A percentile compares a stretch with the other conserved stretches of the same genome.
Conservation (phyloP, 2,113 vertebrate genomes). For the Myotis davidii region DNA sequence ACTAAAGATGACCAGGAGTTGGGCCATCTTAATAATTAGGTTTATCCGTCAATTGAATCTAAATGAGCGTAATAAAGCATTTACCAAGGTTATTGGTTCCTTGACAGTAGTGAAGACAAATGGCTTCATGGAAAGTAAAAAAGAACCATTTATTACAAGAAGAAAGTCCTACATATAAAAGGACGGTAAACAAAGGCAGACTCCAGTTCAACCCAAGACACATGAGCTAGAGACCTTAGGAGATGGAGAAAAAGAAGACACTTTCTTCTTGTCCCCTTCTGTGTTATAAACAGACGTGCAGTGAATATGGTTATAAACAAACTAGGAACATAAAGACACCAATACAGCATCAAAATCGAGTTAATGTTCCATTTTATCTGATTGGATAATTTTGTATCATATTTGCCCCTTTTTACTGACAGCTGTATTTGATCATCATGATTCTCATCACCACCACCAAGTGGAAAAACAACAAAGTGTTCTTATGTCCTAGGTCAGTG, state of each 20-base stretch:
- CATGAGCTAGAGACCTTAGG: background rate
- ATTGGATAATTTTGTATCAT: background rate
- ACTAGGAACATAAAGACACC: background rate
- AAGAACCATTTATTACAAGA: background rate
- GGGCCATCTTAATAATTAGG: background rate
- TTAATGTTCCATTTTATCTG: background rate
- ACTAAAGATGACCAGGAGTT: background rate
- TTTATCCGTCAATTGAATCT: background rate
- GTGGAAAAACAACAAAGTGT: background rate
- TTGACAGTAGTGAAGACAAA: conserved; percentile 30
- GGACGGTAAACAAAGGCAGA: background rate
- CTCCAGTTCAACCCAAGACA: background rate
- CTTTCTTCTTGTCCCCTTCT: background rate
- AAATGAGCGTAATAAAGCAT: conserved; percentile 3
- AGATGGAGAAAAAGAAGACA: background rate
- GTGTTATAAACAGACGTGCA: background rate
- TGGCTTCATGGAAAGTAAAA: background rate
- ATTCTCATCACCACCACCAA: background rate
- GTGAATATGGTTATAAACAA: background rate
- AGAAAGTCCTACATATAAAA: background rate
- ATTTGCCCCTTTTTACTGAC: background rate
- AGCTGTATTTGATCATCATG: background rate
- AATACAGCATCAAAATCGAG: background rate
- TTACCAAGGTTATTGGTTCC: conserved; percentile 14
- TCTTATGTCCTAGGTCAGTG: background rate